Base-by-base conservation (phyloP, 2,797 vertebrate species). In the Psittacula echo region DNA sequence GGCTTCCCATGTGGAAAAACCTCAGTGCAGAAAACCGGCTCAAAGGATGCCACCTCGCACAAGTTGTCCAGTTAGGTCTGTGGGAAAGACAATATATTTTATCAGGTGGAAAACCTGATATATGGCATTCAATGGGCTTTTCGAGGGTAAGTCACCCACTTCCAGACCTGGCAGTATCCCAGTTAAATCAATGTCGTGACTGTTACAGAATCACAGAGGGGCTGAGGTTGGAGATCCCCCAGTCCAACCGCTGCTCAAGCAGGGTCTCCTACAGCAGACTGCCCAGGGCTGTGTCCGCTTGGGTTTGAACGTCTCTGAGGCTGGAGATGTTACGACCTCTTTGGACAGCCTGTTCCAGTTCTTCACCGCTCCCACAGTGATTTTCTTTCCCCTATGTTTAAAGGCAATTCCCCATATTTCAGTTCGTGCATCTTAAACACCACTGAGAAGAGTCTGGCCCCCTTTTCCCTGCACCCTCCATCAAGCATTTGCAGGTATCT, bases 231-330 rank as follows among this genome's bases (percentile, higher is more conserved):
- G 30, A 34, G 39, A 23, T 9, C 1, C 0, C 17, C 32, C 22
- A 30, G 27, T 19, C 61, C 22, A 16, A 17, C 5, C 24, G 8
- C 37, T 20, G 27, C 20, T 37, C 37, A 61, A 16, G 41, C 62
- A 64, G 26, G 6, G 14, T n/a, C 32, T 21, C n/a, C 51, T 50
- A 9, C 7, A 61, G 18, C 17, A 48, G 19, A 9, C 37, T 61
- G n/a, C 50, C 29, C 64, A 50, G 53, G 21, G 4, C 47, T 2
- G 1, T 10, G 9, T 27, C 23, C 39, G 2, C 14, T 5, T 5
- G 16, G 12, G 34, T 71, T 71, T 64, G 44, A 53, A 48, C 2
- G 4, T 67, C 44, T 56, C 72, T 26, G 19, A 22, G 72, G 37
- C 47, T 0, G 7, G 54, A 80, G 16, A 11, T 19, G 9, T 16